Base-by-base conservation (phyloP, 2,888 invertebrate genomes). In the Notocelia uddmanniana region DNA sequence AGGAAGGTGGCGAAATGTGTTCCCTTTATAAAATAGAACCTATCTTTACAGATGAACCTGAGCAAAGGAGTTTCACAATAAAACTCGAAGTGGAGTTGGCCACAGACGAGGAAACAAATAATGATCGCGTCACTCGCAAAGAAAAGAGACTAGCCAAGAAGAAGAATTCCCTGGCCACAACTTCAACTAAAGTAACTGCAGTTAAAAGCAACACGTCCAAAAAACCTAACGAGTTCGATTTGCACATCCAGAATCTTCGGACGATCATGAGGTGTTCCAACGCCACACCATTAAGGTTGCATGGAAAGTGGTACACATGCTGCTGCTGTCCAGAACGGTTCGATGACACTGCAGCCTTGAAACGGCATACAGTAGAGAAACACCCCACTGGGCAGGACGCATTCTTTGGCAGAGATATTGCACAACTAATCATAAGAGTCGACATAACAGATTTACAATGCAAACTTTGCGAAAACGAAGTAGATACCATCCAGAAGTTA, bases 361-460 rank as follows among this genome's bases (percentile, higher is more conserved):
- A 73, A 55, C 54, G 13, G 3, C 74, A 75, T 31, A 73, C 70
- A 0, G 11, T 58, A 19, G 52, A 69, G 0, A 48, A 64, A 5
- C 73, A 73, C 18, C 34, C 34, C 8, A 64, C 64, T n/a, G 64
- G 58, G 54, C 26, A 52, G 3, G 37, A 37, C 10, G 58, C 58
- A 3, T 59, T 45, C 45, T 41, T 66, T 19, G 58, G 69, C 21
- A 57, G 66, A 10, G 58, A 67, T n/a, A 41, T 74, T 15, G 23
- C 59, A 0, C 60, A 73, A 23, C 66, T 66, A 18, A 70, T 84
- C 10, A 80, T 87, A 0, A 86, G 87, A 75, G 70, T 91, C 0
- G 91, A 91, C 34, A 81, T 91, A 3, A 90, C 91, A 0, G 76
- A 73, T 5, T 73, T 91, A 0, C 75, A 78, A 63, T 92, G 91